A percentile compares a stretch with the other conserved stretches of the same genome.
Evolutionary conservation across 2,113 vertebrate species (phyloP).

Genomic region (Mormyrus lacerda): DNA sequence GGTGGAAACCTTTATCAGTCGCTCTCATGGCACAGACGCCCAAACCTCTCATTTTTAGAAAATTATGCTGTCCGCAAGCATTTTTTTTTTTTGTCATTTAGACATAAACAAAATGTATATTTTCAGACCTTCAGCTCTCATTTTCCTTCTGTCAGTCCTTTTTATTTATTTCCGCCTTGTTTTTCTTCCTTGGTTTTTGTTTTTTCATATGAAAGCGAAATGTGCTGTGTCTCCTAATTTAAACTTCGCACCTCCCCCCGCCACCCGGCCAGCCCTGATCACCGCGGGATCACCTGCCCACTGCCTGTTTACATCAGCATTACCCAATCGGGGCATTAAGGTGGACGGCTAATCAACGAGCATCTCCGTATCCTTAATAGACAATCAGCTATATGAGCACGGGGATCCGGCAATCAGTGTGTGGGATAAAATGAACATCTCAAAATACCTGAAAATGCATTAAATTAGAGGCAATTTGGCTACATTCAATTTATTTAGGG

Average conservation of each 20-base stretch:
- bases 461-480: not conserved
- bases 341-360: not conserved
- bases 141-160: not conserved
- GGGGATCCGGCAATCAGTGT: not conserved
- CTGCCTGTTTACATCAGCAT: not conserved
- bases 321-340: not conserved
- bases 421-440: not conserved
- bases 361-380: not conserved
- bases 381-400: not conserved
- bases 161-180: not conserved
- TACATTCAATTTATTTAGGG: not conserved
- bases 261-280: not conserved
- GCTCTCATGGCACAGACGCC: not conserved
- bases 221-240: not conserved
- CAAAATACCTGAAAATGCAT: not conserved
- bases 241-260: not conserved
- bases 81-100: not conserved
- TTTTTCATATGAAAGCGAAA: not conserved
- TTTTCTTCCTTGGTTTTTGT: not conserved
- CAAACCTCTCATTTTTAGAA: not conserved
- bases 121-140: not conserved
- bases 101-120: not conserved
- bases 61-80: not conserved
- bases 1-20: not conserved
- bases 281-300: not conserved